A percentile compares a stretch with the other conserved stretches of the same genome.
Conservation (phyloP, 1,140 invertebrate species). For the Chironomus striatipennis region DNA sequence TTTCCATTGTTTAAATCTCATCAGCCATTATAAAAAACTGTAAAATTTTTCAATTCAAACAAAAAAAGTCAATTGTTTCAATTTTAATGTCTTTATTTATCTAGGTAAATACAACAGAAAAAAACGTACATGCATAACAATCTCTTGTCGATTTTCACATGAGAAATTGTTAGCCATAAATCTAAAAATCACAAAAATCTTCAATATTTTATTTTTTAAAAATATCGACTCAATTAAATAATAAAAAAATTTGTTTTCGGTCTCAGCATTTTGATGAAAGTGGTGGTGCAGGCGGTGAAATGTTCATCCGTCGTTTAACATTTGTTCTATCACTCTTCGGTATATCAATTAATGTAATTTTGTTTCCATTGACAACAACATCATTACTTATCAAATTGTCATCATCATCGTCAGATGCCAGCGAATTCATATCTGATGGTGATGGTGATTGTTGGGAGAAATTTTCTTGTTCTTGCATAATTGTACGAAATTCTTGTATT, state of each 20-base stretch:
- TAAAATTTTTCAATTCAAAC: too few species aligned
- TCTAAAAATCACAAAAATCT: too few species aligned
- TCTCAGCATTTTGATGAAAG: not conserved
- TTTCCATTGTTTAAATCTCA: too few species aligned
- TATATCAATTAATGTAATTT: not conserved
- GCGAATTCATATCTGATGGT: constrained; percentile 46
- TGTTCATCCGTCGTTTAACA: not conserved
- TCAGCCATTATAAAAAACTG: too few species aligned
- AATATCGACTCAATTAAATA: too few species aligned
- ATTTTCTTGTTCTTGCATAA: constrained; percentile 59
- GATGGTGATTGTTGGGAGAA: constrained; percentile 46
- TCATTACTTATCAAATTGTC: constrained; percentile 39
- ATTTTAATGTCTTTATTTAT: too few species aligned
- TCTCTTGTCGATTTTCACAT: too few species aligned
- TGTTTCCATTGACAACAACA: not conserved
- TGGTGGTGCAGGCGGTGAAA: not conserved
- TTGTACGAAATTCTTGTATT: constrained; percentile 73
- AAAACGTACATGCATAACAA: too few species aligned
- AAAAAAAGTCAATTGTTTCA: too few species aligned
- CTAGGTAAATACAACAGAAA: too few species aligned
- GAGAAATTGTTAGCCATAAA: too few species aligned
- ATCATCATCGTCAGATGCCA: constrained; percentile 48
- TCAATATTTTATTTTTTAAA: too few species aligned
- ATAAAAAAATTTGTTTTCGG: not conserved
- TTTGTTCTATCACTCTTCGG: constrained; percentile 7